Percentiles rank a stretch among this genome's conserved stretches.
Conservation (phyloP, 64 coral and sea anemone genomes). For the Catalaphyllia jardinei region DNA sequence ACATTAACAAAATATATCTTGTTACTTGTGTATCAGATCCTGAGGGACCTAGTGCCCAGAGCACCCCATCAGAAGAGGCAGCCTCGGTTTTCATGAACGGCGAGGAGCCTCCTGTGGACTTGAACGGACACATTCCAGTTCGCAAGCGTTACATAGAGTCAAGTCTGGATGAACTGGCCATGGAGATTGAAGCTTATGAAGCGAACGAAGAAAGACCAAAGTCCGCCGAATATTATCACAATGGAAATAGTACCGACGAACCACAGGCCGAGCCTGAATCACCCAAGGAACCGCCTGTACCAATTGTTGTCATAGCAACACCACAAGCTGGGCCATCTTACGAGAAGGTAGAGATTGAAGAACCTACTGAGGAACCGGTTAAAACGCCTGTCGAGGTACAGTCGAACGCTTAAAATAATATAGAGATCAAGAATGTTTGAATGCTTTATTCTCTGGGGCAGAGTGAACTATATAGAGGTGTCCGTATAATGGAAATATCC, state of each 20-base stretch:
- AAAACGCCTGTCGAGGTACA: constrained; percentile 3
- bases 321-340: not conserved
- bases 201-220: not conserved
- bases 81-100: constrained; percentile 19
- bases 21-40: not conserved
- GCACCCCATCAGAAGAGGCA: constrained; percentile 36
- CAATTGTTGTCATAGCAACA: not conserved
- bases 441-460: too few relatives aligned
- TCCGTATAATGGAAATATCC: too few relatives aligned
- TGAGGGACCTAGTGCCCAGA: constrained; percentile 21
- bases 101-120: not conserved
- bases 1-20: not conserved
- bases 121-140: constrained; percentile 52
- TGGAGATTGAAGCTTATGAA: constrained; percentile 89
- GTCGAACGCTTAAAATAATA: too few relatives aligned
- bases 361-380: not conserved
- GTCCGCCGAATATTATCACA: not conserved
- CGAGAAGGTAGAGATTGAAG: not conserved
- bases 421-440: too few relatives aligned
- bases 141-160: constrained; percentile 79
- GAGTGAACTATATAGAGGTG: too few relatives aligned
- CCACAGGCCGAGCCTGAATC: not conserved
- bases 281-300: not conserved
- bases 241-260: not conserved
- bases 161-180: constrained; percentile 89